Evolutionary conservation across 2,113 vertebrate genomes (phyloP), one percentile per base, ranked within the genome.

Genomic region (Vidua chalybeata): DNA sequence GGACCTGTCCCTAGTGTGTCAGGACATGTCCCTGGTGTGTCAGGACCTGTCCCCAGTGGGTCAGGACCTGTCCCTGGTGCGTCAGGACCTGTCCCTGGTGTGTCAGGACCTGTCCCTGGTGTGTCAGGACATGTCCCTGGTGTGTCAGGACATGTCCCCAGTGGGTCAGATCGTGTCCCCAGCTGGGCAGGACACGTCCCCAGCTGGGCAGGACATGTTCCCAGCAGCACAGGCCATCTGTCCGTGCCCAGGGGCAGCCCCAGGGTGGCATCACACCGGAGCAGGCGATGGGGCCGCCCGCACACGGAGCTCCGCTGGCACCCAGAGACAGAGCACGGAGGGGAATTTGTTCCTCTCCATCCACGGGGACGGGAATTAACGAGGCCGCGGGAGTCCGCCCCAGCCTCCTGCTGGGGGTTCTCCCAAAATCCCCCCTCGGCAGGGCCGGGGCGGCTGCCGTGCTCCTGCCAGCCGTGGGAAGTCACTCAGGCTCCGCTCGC

Each of bases 401-500:
- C 41, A 41, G 41, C 22, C 85, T 71, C 74, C 58, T 14, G 39
- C 23, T 7, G 31, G 10, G 15, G 46, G 15, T 48, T 51, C 43
- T 74, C 51, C 5, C 6, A 4, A 82, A 72, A 69, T 55, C 45
- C 83, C 73, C 56, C 63, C 9, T 2, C 0, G 30, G 89, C 82
- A 85, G 89, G 94, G 94, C 55, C 69, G 28, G 76, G 89, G 48
- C 2, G 18, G 93, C 66, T 85, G 81, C 76, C 23, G 2, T 5
- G 46, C 91, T 96, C 94, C 94, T 95, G 96, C 91, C 95, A 93
- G 81, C 91, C 4, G 4, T 45, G 64, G 89, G 93, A 89, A 96
- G 95, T 84, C 82, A 77, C 92, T 87, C 54, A 63, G 92, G 93
- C 93, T 95, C 83, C 9, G 78, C 87, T 83, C 66, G 54, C 93